Base-by-base conservation (phyloP, 2,888 invertebrate species). In the Hemistola chrysoprasaria region DNA sequence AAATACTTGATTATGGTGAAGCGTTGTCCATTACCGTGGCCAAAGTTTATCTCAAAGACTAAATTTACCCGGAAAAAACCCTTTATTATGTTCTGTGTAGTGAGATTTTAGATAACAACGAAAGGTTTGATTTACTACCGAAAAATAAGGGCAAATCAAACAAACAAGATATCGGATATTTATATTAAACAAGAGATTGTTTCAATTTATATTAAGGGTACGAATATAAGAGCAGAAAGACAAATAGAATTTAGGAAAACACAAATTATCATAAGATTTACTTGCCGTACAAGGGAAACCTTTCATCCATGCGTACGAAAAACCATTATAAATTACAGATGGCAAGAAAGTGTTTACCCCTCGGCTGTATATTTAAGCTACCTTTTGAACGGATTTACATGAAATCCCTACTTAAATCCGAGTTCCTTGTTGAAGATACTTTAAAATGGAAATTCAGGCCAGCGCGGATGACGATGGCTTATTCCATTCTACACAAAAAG, bases 1-100 rank as follows among this genome's bases (percentile, higher is more conserved):
- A 75, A 76, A 75, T 76, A 75, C 61, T 63, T 68, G 65, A 68
- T 77, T 75, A 76, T 72, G 64, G 75, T 63, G 59, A 68, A 69
- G 59, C 64, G 64, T 67, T 77, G 76, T 77, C 77, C 63, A 71
- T 67, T 68, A 70, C 63, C n/a, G 61, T 52, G 44, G 50, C 41
- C 53, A 40, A 59, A 67, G 62, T 73, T 73, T 72, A 72, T 76
- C 71, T 67, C 45, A 40, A 50, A 55, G 65, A 65, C 62, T 59
- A 58, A 71, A 69, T 71, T 71, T 62, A 52, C 59, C 50, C 56
- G 59, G 59, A 43, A 40, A 69, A 61, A 66, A 59, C 56, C 52
- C 52, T 51, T 51, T 58, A 62, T 65, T 70, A 64, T 71, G 68
- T 62, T 55, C 53, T 46, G 53, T 65, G 56, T 62, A 62, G 61